Percentiles rank a stretch among this genome's conserved stretches.
These are phyloP conservation scores for Dicentrarchus labrax DNA, from an alignment of 2,113 vertebrate genomes.

Conservation along the genomic window DNA sequence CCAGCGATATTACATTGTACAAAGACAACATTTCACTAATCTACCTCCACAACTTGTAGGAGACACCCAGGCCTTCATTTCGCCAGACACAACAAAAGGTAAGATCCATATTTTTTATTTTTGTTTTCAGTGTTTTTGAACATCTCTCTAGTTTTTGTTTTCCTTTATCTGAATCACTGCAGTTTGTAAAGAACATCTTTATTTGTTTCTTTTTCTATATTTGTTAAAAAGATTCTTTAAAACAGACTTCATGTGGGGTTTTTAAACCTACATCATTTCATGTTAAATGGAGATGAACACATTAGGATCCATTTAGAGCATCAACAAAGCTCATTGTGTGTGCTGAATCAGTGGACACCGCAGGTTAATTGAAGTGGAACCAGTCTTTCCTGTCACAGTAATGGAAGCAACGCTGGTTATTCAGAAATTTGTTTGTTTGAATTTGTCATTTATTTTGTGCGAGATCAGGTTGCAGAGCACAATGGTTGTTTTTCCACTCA, in stretches of 20 bases:
- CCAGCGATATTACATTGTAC: not conserved
- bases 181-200: not conserved
- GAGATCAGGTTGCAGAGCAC: constrained; percentile 42
- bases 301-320: not conserved
- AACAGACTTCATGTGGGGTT: not conserved
- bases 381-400: constrained; percentile 71
- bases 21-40: constrained; percentile 23
- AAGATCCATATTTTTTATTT: constrained; percentile 31
- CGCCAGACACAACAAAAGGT: constrained; percentile 59
- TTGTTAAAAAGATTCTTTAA: not conserved
- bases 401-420: not conserved
- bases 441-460: not conserved
- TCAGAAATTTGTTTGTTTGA: constrained; percentile 54
- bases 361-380: constrained; percentile 67
- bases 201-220: not conserved
- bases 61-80: constrained; percentile 30
- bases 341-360: constrained; percentile 25
- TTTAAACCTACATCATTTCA: not conserved
- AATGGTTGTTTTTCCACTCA: not conserved
- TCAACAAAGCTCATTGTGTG: constrained; percentile 45
- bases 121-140: not conserved
- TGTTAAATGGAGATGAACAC: not conserved
- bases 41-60: constrained; percentile 37
- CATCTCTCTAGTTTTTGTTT: not conserved
- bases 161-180: not conserved